Evolutionary conservation across 2,113 vertebrate genomes (phyloP), one percentile per base, ranked within the genome.

Genomic region (Malurus cyaneus): DNA sequence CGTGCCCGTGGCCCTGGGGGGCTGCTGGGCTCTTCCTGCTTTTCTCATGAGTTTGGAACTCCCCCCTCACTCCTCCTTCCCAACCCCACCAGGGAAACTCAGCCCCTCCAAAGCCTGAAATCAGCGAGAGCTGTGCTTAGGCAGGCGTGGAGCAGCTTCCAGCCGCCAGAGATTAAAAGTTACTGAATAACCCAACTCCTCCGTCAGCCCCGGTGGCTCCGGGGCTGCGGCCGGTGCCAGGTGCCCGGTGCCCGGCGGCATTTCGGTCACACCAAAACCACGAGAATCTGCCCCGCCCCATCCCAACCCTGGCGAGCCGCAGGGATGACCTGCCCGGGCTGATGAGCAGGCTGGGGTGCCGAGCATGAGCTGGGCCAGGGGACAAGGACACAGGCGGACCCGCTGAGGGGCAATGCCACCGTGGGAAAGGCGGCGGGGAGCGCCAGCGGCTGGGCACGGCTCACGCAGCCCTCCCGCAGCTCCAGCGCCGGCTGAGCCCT

Each of bases 401-500:
- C 31, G 2, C 44, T 0, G 8, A 60, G 24, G 34, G 53, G 1
- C 16, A 21, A 31, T 64, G 89, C 26, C 80, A 71, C 73, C 39
- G 86, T 50, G 94, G 91, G 72, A 70, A 86, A 77, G 86, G 14
- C 11, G 41, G 32, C 44, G 36, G 89, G 72, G 72, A 59, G 29
- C 0, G 92, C 80, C 95, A 91, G 92, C 69, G 64, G 84, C 92
- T 69, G 53, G 46, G 89, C 84, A 44, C 39, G 17, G 52, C 42
- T 47, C 92, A 54, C 65, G 65, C 95, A 92, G 88, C 88, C 84
- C 95, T 88, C 94, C 94, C 8, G 90, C 71, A 2, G 83, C 83
- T 92, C 70, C 60, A 21, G 32, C 19, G 41, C 60, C 3, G 14
- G 64, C 81, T 12, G 46, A 92, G n/a, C 88, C 59, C 66, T 67